Percentiles rank a stretch among this genome's conserved stretches.
These are phyloP conservation scores for Nycticryphes semicollaris DNA, from an alignment of 2,113 vertebrate genomes.

Conservation along the genomic window DNA sequence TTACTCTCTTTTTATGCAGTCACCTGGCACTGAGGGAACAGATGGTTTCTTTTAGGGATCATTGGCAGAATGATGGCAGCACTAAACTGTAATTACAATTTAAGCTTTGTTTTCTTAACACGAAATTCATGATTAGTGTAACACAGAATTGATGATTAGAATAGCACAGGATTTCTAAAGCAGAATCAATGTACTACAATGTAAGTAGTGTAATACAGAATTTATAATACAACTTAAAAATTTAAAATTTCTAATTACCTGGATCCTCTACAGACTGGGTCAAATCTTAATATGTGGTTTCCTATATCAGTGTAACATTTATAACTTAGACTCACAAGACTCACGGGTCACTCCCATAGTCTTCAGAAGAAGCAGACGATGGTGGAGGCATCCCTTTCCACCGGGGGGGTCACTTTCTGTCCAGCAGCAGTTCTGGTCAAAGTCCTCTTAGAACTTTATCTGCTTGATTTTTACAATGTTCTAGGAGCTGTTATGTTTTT, in stretches of 20 bases:
- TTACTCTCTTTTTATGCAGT: neutral
- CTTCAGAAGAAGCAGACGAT: neutral
- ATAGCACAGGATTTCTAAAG: neutral
- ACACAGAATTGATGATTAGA: neutral
- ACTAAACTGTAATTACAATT: neutral
- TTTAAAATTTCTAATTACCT: neutral
- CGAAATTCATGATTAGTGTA: neutral
- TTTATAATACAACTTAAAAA: neutral
- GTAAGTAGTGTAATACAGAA: neutral
- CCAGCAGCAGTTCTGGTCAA: neutral
- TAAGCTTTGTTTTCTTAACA: neutral
- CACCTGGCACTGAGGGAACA: neutral
- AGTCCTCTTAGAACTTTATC: neutral
- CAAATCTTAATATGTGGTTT: neutral
- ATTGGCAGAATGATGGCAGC: neutral
- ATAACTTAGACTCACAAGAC: neutral
- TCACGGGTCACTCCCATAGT: rapidly evolving
- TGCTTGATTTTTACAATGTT: neutral
- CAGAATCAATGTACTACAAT: neutral
- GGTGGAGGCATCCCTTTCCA: neutral
- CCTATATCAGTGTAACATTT: neutral
- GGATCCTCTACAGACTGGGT: neutral
- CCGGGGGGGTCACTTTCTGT: rapidly evolving
- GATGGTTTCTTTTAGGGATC: neutral
- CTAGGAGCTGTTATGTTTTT: neutral